Base-by-base conservation (phyloP, 2,797 vertebrate species). In the Linurgus olivaceus region DNA sequence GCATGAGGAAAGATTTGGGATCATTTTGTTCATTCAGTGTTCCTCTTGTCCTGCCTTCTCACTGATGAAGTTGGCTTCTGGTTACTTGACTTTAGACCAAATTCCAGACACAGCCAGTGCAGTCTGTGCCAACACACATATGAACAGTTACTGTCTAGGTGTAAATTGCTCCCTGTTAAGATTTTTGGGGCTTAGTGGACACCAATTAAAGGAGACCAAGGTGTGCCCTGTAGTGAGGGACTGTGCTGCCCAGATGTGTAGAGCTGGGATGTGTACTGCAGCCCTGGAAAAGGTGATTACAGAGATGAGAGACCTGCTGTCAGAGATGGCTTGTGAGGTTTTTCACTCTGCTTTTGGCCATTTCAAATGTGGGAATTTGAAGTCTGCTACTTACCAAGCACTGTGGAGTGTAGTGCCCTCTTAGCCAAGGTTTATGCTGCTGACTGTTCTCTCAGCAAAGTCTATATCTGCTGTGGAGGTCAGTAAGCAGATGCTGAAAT, bases 211-310 rank as follows among this genome's bases (percentile, higher is more conserved):
- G n/a, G 29, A 78, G 23, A 84, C 5, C 21, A 48, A 80, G 47
- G 3, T 17, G 19, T 71, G 29, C 29, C 45, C 35, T 77, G 26
- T 20, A 67, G 48, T 45, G 48, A 79, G 19, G 10, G 25, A 40
- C 26, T 45, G 18, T 54, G 57, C 25, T 59, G 57, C 25, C 26
- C 15, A 26, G 31, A 21, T 13, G 2, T 44, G 11, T 6, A 38
- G n/a, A 40, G 4, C 42, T 51, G 33, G 47, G 26, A 23, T 35
- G 18, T 0, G 0, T 20, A 4, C 26, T 71, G 71, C 38, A 81
- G 63, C 57, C 45, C 48, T 66, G 61, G 45, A 65, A 87, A 79
- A 76, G 26, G 50, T 51, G 33, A 14, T 1, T 83, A 58, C 51
- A 68, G 28, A 37, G 11, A 44, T 15, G 74, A 61, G 54, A 67